These are phyloP conservation scores for Aleiodes leptofemur DNA, from an alignment of 2,888 invertebrate species.

Conservation along the genomic window DNA sequence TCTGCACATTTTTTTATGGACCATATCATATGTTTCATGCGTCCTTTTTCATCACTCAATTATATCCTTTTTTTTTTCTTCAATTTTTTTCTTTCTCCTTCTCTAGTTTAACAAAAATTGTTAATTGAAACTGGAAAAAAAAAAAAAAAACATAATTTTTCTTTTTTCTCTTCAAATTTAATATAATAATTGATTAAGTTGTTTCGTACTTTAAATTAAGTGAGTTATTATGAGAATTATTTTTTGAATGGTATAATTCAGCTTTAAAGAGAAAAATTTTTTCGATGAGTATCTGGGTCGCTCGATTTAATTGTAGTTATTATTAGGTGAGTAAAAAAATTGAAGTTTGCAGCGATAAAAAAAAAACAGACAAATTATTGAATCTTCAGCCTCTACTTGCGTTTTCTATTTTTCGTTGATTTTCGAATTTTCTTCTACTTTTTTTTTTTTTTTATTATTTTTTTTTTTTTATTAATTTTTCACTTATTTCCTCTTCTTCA, in stretches of 20 bases:
- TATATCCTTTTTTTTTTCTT: slow-evolving; percentile 19
- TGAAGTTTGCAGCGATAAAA: not conserved
- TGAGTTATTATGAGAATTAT: slow-evolving; percentile 22
- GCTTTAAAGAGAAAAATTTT: slow-evolving; percentile 10
- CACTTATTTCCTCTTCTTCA: slow-evolving; percentile 39
- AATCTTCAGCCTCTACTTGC: slow-evolving; percentile 29
- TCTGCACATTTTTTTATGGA: slow-evolving; percentile 27
- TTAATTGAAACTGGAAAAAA: too few species aligned
- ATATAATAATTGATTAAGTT: slow-evolving; percentile 16
- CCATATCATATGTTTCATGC: slow-evolving; percentile 37
- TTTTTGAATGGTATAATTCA: slow-evolving; percentile 16
- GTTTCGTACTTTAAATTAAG: not conserved
- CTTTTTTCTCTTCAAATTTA: slow-evolving; percentile 20
- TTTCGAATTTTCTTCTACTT: slow-evolving; percentile 27
- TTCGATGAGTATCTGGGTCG: slow-evolving; percentile 12
- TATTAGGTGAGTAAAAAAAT: not conserved
- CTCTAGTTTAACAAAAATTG: too few species aligned
- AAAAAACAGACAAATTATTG: not conserved
- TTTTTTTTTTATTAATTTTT: slow-evolving; percentile 23
- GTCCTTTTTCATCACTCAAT: slow-evolving; percentile 22
- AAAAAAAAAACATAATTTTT: not conserved
- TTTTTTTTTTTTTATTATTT: slow-evolving; percentile 17
- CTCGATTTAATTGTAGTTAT: slow-evolving; percentile 11
- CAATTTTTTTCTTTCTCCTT: not conserved
- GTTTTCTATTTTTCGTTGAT: slow-evolving; percentile 8